These are phyloP conservation scores for Erithacus rubecula DNA, from an alignment of 2,797 vertebrate genomes.

Conservation along the genomic window DNA sequence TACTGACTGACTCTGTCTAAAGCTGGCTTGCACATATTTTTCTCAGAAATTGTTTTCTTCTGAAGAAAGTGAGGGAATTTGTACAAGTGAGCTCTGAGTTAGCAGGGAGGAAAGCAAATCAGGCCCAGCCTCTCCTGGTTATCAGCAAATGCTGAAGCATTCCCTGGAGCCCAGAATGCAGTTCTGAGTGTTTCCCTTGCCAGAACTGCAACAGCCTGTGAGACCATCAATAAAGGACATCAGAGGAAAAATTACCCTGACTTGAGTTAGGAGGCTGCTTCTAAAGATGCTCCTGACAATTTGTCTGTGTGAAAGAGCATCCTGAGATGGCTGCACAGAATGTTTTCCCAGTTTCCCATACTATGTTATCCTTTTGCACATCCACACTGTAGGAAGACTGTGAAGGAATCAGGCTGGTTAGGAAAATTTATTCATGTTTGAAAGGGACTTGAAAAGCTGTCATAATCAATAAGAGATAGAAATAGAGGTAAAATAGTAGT, in stretches of 20 bases:
- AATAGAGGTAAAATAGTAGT: neutral
- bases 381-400: neutral
- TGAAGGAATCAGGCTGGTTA: neutral
- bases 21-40: neutral
- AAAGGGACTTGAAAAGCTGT: neutral
- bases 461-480: neutral
- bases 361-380: neutral
- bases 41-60: neutral
- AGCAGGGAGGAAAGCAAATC: neutral
- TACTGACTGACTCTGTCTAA: too few relatives aligned
- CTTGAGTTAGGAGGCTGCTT: neutral
- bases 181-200: rapidly evolving
- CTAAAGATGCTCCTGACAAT: neutral
- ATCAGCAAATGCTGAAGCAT: neutral
- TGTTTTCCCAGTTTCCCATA: neutral
- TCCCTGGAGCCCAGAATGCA: neutral
- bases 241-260: neutral
- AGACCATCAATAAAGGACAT: neutral
- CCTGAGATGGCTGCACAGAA: neutral
- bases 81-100: neutral
- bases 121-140: neutral
- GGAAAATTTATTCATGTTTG: neutral
- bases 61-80: neutral
- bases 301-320: neutral
- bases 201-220: neutral